Conservation (phyloP, 2,113 vertebrate genomes). For the Naja naja region DNA sequence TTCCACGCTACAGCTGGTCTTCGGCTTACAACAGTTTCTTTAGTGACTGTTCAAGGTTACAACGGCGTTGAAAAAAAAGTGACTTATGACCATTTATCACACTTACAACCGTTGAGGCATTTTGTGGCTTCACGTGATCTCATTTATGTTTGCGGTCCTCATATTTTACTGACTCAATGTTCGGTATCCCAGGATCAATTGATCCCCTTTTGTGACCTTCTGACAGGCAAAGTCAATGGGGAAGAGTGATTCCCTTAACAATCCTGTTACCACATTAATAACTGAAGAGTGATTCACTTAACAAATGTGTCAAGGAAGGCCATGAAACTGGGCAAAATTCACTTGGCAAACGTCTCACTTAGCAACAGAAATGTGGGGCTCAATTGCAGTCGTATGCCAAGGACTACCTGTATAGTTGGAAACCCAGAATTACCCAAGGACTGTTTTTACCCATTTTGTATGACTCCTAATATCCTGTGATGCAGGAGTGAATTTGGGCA, state of each 20-base stretch:
- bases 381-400: fast-evolving
- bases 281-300: background rate
- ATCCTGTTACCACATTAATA: background rate
- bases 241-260: background rate
- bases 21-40: background rate
- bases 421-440: background rate
- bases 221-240: background rate
- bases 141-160: too few species aligned
- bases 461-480: background rate
- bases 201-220: background rate
- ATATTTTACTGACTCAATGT: too few species aligned
- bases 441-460: background rate
- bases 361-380: background rate
- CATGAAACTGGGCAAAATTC: background rate
- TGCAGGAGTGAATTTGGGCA: background rate
- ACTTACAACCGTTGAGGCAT: background rate
- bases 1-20: background rate
- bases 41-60: background rate
- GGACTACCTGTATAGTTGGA: background rate
- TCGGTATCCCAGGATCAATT: background rate
- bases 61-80: background rate
- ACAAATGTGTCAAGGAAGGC: background rate
- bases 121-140: background rate
- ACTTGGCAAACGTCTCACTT: background rate
- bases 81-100: background rate